Evolutionary conservation across 2,888 invertebrate genomes (phyloP), one percentile per base, ranked within the genome.

Genomic region (Nemoura dubitans): DNA sequence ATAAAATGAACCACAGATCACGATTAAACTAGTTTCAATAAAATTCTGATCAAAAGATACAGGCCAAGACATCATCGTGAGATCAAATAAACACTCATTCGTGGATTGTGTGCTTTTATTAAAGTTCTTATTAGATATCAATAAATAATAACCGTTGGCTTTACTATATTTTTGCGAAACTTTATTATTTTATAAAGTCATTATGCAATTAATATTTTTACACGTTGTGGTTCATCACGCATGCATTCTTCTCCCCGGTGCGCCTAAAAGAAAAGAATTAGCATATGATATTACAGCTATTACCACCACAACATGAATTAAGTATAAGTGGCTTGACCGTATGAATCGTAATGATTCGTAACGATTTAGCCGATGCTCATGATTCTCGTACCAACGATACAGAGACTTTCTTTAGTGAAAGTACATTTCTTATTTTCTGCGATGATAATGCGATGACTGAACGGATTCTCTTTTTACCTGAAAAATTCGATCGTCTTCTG

Each of bases 161-260:
- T 36, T 59, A 59, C 59, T 21, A 59, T 59, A 59, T 59, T 59
- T 59, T 59, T 59, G 59, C 59, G 59, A 59, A 59, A 59, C 59
- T 59, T 59, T 59, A 59, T 59, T 59, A 59, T 59, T 59, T 59
- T 59, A 59, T 59, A 59, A 59, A 59, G 59, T 59, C 59, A 59
- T 59, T 59, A 59, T 59, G 59, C 21, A 59, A 59, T 59, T 59
- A 59, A 59, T 59, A 59, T 59, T 59, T 59, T 59, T 59, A 59
- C 59, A 59, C 59, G 59, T 59, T 59, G 59, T 59, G 59, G 59
- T 21, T 59, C 59, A 59, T 59, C 59, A 59, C 59, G 59, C 59
- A 59, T 21, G 59, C 59, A 10, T 59, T 59, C 59, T 59, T 21
- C 36, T 59, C 10, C 36, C 10, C 59, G 59, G 59, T 59, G 14